Conservation (phyloP, 2,113 vertebrate genomes). For the Pomatorhinus ruficollis region DNA sequence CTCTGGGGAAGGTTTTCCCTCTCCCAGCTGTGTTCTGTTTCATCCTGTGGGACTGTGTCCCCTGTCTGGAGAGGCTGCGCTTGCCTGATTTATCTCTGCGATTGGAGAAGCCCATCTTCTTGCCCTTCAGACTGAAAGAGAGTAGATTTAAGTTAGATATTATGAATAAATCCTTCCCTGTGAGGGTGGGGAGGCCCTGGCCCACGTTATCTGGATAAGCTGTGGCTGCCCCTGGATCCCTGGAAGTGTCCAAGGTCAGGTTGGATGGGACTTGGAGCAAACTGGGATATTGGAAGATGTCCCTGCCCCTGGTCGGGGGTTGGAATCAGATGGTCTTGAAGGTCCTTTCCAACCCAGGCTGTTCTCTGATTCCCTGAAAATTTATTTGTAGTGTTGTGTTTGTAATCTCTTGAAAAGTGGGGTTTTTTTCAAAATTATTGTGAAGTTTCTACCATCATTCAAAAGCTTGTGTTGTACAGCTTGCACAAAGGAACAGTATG, state of each 20-base stretch:
- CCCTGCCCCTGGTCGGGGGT: neutral
- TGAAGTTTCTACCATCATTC: neutral
- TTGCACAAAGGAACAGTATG: neutral
- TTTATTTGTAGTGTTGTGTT: neutral
- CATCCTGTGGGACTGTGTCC: no score
- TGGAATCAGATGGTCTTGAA: neutral
- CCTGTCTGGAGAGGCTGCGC: neutral
- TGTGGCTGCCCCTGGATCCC: neutral
- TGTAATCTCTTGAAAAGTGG: neutral
- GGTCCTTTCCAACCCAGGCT: neutral
- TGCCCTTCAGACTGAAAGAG: neutral
- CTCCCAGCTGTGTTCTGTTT: neutral
- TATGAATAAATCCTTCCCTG: neutral
- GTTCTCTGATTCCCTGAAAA: neutral
- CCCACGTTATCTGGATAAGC: neutral
- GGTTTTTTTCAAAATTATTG: neutral
- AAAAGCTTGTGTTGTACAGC: neutral
- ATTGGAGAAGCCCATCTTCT: neutral
- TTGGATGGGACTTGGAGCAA: rapidly evolving
- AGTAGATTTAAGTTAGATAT: no score
- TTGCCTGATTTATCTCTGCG: neutral
- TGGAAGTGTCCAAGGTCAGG: neutral
- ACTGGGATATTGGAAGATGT: rapidly evolving
- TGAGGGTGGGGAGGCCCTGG: rapidly evolving
- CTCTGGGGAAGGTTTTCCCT: neutral